Evolutionary conservation across 2,113 vertebrate species (phyloP).

Genomic region (Nesospiza acunhae): DNA sequence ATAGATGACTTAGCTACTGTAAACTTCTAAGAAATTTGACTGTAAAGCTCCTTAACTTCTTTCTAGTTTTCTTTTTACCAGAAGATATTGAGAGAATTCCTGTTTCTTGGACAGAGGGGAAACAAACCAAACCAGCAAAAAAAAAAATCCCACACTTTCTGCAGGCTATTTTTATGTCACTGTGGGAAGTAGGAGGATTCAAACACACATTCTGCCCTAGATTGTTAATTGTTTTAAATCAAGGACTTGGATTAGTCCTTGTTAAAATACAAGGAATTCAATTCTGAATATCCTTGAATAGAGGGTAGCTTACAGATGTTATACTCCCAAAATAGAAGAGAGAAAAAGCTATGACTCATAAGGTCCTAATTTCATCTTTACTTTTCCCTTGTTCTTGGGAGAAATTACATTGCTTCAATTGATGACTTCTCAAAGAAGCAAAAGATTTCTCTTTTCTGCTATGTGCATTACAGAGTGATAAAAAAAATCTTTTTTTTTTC

Average conservation of each 20-base stretch:
- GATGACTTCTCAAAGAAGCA: background rate
- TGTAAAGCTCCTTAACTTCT: background rate
- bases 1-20: background rate
- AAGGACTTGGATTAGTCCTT: background rate
- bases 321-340: background rate
- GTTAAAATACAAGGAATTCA: background rate
- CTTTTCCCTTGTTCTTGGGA: background rate
- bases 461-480: background rate
- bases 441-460: background rate
- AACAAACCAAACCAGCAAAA: background rate
- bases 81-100: background rate
- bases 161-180: background rate
- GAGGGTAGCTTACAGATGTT: constrained; percentile 7
- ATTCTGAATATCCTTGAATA: constrained; percentile 15
- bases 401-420: background rate
- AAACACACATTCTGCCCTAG: background rate
- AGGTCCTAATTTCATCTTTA: constrained; percentile 17
- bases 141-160: background rate
- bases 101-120: background rate
- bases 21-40: background rate
- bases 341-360: constrained; percentile 27
- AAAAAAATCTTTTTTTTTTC: background rate
- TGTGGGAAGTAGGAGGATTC: background rate
- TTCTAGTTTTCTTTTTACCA: background rate
- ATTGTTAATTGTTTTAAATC: background rate